A percentile compares a stretch with the other conserved stretches of the same genome.
These are phyloP conservation scores for Platalea minor DNA, from an alignment of 2,797 vertebrate genomes.

Conservation along the genomic window DNA sequence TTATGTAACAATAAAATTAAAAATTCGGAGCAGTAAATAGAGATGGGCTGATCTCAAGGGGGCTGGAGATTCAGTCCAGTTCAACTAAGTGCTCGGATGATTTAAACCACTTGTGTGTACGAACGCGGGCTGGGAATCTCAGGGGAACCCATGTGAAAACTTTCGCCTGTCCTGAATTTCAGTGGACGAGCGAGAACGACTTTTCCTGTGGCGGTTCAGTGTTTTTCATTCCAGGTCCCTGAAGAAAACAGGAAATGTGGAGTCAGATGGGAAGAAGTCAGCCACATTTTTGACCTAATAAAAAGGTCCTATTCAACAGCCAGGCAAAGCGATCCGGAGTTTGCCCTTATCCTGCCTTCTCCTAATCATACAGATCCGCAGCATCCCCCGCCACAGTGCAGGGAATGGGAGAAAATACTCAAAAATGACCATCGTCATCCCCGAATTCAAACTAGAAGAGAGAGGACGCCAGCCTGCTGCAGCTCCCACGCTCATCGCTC, in stretches of 20 bases:
- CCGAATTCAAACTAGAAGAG: neutral
- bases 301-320: neutral
- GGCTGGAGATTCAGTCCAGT: neutral
- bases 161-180: neutral
- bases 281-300: neutral
- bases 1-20: neutral
- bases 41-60: neutral
- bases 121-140: neutral
- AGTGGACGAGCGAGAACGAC: neutral
- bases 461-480: neutral
- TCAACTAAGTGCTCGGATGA: neutral
- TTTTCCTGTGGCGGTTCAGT: neutral
- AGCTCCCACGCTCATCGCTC: neutral
- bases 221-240: neutral
- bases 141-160: neutral
- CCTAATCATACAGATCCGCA: neutral
- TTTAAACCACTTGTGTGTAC: neutral
- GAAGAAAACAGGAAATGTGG: slow-evolving; percentile 23
- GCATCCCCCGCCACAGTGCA: neutral
- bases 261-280: neutral
- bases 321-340: neutral
- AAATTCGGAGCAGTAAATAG: neutral
- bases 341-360: neutral
- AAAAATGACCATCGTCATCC: neutral
- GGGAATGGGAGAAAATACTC: neutral